phyloP scores from a whole-genome alignment of 2,113 vertebrate genomes.

The Ammodytes marinus region DNA sequence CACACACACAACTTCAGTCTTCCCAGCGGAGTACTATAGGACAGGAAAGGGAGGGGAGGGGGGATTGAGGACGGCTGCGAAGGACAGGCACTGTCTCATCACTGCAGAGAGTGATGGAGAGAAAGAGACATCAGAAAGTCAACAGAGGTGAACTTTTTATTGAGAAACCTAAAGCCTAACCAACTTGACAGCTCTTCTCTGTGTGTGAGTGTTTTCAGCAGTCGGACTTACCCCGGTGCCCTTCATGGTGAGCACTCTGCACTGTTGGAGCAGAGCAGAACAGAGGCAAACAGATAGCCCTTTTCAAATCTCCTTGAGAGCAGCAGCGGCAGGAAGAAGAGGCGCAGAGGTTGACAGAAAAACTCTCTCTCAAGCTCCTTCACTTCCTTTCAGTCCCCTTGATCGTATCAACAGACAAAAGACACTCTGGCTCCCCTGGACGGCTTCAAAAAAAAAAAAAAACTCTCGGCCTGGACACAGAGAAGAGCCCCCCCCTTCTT shows the following conservation, averaged over 20 bases:
- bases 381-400: slow-evolving; percentile 74
- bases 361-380: slow-evolving; percentile 67
- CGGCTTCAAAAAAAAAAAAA: slow-evolving; percentile 73
- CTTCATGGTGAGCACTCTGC: slow-evolving; percentile 79
- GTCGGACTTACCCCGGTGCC: slow-evolving; percentile 84
- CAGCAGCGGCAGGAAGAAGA: slow-evolving; percentile 54
- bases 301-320: slow-evolving; percentile 76
- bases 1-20: slow-evolving; percentile 60
- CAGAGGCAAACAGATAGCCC: slow-evolving; percentile 64
- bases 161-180: slow-evolving; percentile 24
- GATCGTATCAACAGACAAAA: slow-evolving; percentile 87
- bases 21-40: slow-evolving; percentile 71
- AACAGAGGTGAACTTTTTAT: slow-evolving; percentile 21
- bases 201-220: slow-evolving; percentile 33
- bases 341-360: slow-evolving; percentile 82
- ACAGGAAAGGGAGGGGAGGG: slow-evolving; percentile 63
- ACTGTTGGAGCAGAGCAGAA: slow-evolving; percentile 56
- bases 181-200: slow-evolving; percentile 41
- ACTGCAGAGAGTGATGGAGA: slow-evolving; percentile 65
- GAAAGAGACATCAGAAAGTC: slow-evolving; percentile 35
- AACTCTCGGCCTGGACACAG: slow-evolving; percentile 72
- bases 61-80: slow-evolving; percentile 55
- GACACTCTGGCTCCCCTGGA: slow-evolving; percentile 79
- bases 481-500: slow-evolving; percentile 61
- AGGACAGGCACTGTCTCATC: slow-evolving; percentile 69